A percentile compares a stretch with the other conserved stretches of the same genome.
Evolutionary conservation across 1,140 invertebrate species (phyloP).

Genomic region (Ridgeia piscesae): DNA sequence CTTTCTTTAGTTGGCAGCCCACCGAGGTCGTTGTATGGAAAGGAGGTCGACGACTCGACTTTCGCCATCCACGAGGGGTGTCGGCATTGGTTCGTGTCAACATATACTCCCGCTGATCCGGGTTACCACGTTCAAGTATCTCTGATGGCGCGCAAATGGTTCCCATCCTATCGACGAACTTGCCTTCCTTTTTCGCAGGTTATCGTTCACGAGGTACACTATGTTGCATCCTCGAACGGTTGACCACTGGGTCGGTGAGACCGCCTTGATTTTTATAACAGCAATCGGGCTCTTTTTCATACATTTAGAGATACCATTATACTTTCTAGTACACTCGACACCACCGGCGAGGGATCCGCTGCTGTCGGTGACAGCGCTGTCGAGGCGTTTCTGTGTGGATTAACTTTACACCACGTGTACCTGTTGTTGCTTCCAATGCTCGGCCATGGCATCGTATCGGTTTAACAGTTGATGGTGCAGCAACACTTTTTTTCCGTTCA

Average conservation of each 20-base stretch:
- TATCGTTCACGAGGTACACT: neutral
- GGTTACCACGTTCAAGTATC: neutral
- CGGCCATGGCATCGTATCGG: neutral
- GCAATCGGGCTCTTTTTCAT: neutral
- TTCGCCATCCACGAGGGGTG: neutral
- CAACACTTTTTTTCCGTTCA: neutral
- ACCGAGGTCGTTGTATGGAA: neutral
- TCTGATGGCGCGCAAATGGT: too few species aligned
- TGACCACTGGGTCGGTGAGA: neutral
- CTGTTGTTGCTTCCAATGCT: neutral
- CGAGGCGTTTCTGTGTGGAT: neutral
- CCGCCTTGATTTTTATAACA: neutral
- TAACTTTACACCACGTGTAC: neutral
- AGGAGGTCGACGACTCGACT: neutral
- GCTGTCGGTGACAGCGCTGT: neutral
- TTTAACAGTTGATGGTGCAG: neutral
- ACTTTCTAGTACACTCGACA: neutral
- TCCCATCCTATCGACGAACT: neutral
- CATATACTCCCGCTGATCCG: neutral
- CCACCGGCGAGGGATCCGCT: neutral
- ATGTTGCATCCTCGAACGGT: neutral
- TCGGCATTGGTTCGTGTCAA: neutral
- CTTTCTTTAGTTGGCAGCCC: neutral
- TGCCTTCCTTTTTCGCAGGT: neutral
- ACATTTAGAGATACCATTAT: neutral